Evolutionary conservation across 2,797 vertebrate species (phyloP).

Genomic region (Arrhamphus sclerolepis): DNA sequence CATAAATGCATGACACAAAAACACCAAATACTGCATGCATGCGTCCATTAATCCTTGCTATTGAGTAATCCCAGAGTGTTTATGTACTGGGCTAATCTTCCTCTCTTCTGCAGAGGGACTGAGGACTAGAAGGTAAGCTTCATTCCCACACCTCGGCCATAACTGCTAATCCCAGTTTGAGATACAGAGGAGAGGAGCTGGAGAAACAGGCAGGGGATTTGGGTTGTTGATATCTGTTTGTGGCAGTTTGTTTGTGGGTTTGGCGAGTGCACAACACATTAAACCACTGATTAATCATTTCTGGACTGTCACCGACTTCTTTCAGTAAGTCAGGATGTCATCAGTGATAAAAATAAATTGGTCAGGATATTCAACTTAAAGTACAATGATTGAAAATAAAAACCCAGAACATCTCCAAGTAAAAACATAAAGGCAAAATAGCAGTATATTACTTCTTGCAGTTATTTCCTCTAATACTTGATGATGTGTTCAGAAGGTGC

Average conservation of each 20-base stretch:
- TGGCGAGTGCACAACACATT: not conserved
- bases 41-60: slow-evolving; percentile 68
- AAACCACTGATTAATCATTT: slow-evolving; percentile 16
- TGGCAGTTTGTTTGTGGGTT: slow-evolving; percentile 24
- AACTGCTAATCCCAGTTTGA: slow-evolving; percentile 60
- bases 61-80: slow-evolving; percentile 68
- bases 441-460: too few relatives aligned
- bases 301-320: too few relatives aligned
- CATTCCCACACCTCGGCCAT: slow-evolving; percentile 54
- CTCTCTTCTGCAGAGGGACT: slow-evolving; percentile 54
- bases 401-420: too few relatives aligned
- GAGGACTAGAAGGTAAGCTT: slow-evolving; percentile 67
- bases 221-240: slow-evolving; percentile 26
- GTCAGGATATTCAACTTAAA: too few relatives aligned
- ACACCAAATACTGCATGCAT: slow-evolving; percentile 44
- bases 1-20: slow-evolving; percentile 44
- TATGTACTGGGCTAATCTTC: slow-evolving; percentile 62
- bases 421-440: too few relatives aligned
- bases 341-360: too few relatives aligned
- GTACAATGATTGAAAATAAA: too few relatives aligned
- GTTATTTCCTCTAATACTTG: too few relatives aligned
- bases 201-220: not conserved
- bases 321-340: too few relatives aligned
- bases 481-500: too few relatives aligned
- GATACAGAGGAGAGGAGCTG: slow-evolving; percentile 41